Base-by-base conservation (phyloP, 92 coral and sea anemone species). In the Epizoanthus ramosus region DNA sequence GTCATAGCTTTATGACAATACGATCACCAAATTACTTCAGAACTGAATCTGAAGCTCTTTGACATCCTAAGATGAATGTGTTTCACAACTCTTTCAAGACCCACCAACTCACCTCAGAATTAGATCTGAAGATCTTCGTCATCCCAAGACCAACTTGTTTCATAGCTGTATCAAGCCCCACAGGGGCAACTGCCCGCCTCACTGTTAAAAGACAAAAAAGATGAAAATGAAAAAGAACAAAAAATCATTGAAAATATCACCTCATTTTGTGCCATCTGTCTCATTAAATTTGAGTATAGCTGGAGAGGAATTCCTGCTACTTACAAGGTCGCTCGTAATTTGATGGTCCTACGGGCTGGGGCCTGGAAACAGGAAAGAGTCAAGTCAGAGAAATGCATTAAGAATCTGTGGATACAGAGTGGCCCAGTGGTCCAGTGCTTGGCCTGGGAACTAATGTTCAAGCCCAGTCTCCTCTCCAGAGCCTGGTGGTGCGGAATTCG, bases 111-210 rank as follows among this genome's bases (percentile, higher is more conserved):
- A 94, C 99, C 93, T 96, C 99, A 14, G 99, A 96, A 79, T 87
- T 94, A 19, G 99, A 96, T 74, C 99, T 89, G 87, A 92, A 96
- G n/a, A 96, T 74, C 79, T 88, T 88, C n/a, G 89, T 92, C 68
- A 90, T 94, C 58, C 99, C 99, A n/a, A 77, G 70, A 8, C 71
- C 71, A 65, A 96, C 98, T 87, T 96, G 91, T 69, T 96, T 94
- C 81, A 96, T 77, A 2, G 99, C 99, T 80, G 99, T 96, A 83
- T 96, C 99, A 33, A 96, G 94, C 16, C 99, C 99, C 61, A 96
- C 93, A 0, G 94, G 89, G 1, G 98, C 90, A 18, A 93, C 92
- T 6, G 79, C 98, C 59, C 97, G 96, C 35, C 87, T 89, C 59
- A 90, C 93, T 92, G 67, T 23, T 16, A 45, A 53, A 50, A 50